Base-by-base conservation (phyloP, 2,888 invertebrate genomes). In the Agriotes lineatus region DNA sequence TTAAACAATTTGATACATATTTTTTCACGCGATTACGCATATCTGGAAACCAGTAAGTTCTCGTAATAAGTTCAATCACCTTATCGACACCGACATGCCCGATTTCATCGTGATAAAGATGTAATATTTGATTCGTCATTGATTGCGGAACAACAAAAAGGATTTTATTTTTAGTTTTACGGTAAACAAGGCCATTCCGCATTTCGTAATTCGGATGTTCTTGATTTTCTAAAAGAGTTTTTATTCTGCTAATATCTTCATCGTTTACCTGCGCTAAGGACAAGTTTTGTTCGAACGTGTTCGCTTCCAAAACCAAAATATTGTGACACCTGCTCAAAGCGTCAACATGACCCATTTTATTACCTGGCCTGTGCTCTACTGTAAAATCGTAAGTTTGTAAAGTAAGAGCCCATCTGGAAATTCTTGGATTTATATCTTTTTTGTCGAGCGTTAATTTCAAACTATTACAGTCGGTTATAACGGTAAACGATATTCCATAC, bases 41-140 rank as follows among this genome's bases (percentile, higher is more conserved):
- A 22, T 76, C 74, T 4, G 79, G 76, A 71, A 82, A 81, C 78
- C 80, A 82, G 73, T 80, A 82, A n/a, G 63, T 65, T 63, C 64
- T 54, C 25, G 16, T 69, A 45, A 82, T 59, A 14, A 71, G 56
- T 16, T 79, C 71, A 19, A 74, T 60, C 25, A 72, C 74, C 72
- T 81, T 80, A 1, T 79, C 78, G 9, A 76, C 54, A 1, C 79
- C 79, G 35, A 79, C 50, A 69, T 82, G 82, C 60, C 78, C 77
- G 18, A 75, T 67, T 25, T 74, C 60, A 45, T 80, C 78, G 71
- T 79, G 79, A 19, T 65, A 66, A 4, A n/a, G n/a, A n/a, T n/a
- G n/a, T n/a, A n/a, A n/a, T n/a, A n/a, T n/a, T n/a, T n/a, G n/a
- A n/a, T n/a, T n/a, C n/a, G n/a, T n/a, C n/a, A n/a, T n/a, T n/a